Base-by-base conservation (phyloP, 2,113 vertebrate species). In the Scomber scombrus region DNA sequence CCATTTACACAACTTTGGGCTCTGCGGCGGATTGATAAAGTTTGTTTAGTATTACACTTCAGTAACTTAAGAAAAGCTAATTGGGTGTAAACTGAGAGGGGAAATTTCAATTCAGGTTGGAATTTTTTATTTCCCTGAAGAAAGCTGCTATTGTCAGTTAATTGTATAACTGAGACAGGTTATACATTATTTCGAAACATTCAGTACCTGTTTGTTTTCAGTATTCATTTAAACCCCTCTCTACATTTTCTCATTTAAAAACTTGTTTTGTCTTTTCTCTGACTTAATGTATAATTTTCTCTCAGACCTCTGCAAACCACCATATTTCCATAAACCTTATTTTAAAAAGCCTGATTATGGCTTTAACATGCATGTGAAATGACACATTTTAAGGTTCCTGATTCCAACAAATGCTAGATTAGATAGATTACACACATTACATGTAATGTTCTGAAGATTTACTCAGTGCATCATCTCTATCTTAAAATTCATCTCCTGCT, bases 401-500 rank as follows among this genome's bases (percentile, higher is more conserved):
- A 26, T 76, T 46, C 16, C 18, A 26, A 6, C 19, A n/a, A 40
- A n/a, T 18, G 8, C 3, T 12, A 71, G 60, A 78, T 82, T 55
- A 73, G 34, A 63, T 9, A 46, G 67, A 81, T 85, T 75, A 78
- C 21, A 54, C 49, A 77, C 15, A 11, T 56, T 34, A 57, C 9
- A 19, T 43, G 55, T 45, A 54, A 19, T 50, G 56, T 78, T 15
- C 21, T 69, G 21, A 45, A 19, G 26, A 65, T 69, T 74, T 50
- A 55, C 31, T 9, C 71, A 51, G 11, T 23, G 71, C 64, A 54
- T 86, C 26, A 69, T 68, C 61, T 69, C 19, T 71, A 57, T 73
- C 31, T 85, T 79, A 56, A 85, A 50, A 87, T 85, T 83, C 57
- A 73, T 90, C 80, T 72, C 52, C 49, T 18, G 71, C 52, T 19